Conservation (phyloP, 2,888 invertebrate genomes). For the Sinhomidia bicolor region DNA sequence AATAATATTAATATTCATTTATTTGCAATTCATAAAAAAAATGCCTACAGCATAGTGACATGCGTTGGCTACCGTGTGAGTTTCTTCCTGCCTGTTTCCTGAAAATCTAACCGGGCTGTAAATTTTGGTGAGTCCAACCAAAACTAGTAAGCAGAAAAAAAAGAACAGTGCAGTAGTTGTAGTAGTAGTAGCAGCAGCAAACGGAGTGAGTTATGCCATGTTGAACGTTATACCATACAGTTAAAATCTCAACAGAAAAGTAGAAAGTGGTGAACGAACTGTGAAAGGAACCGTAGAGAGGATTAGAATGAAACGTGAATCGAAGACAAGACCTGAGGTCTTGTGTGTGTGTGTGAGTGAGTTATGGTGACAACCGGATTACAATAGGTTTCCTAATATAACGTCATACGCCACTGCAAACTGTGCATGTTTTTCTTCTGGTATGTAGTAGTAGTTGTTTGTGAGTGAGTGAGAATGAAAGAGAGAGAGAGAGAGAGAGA, state of each 20-base stretch:
- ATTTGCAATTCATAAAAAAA: conserved; percentile 53
- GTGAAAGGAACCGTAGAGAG: conserved; percentile 63
- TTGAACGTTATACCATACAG: neutral
- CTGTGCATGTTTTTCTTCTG: neutral
- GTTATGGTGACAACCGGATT: conserved; percentile 74
- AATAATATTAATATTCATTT: conserved; percentile 39
- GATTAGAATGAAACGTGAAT: conserved; percentile 71
- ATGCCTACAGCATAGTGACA: neutral
- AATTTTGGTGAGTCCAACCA: conserved; percentile 35
- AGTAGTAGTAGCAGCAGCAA: too few species aligned
- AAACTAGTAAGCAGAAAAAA: conserved; percentile 49
- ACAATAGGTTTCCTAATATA: conserved; percentile 68
- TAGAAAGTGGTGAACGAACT: conserved; percentile 51
- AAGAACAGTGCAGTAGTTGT: conserved; percentile 25
- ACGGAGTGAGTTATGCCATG: neutral
- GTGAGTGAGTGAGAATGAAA: neutral
- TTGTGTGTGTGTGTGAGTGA: conserved; percentile 71
- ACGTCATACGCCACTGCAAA: conserved; percentile 46
- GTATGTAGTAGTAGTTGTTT: neutral
- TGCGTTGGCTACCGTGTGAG: neutral
- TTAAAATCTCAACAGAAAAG: conserved; percentile 26
- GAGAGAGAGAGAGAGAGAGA: neutral
- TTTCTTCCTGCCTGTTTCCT: conserved; percentile 5
- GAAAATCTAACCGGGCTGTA: conserved; percentile 17
- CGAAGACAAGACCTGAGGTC: conserved; percentile 65